Evolutionary conservation across 2,113 vertebrate species (phyloP), one percentile per base, ranked within the genome.

Genomic region (Corythornis vintsioides): DNA sequence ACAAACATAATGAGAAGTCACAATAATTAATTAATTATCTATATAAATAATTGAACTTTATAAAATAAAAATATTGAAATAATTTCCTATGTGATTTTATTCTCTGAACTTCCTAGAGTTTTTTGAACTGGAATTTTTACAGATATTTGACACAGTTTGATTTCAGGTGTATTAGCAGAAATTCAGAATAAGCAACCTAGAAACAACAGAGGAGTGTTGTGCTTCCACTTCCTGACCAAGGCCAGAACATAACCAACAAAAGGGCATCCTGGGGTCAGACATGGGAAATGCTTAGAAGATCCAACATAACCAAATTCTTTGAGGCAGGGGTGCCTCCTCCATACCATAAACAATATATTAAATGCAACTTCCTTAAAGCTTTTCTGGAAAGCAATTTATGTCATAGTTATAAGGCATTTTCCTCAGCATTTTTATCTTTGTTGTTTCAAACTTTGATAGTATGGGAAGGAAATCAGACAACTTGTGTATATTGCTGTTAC

Each of bases 391-490:
- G 87, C 84, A 77, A 73, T 94, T 93, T 92, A 73, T 88, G 84
- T 95, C 96, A 93, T 84, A 89, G 91, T 96, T 92, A 96, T 96
- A 97, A 56, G 96, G 96, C 97, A 97, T 97, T 98, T 98, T 97
- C 98, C 96, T 69, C 3, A 26, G 24, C 88, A 95, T 97, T 97
- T 97, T 96, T 97, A 96, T 97, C 97, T 97, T 97, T 98, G 97
- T 98, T 98, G 95, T 97, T 97, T 96, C 96, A 97, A 97, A 94
- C 96, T 97, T 95, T 94, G 92, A 93, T 92, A 95, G 92, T 67
- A 80, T 24, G 96, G 98, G 98, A 98, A 97, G 98, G 98, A 98
- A 98, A 97, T 96, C 91, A 95, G 97, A 97, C 96, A 97, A 97
- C 97, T 97, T 97, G 97, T 95, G 88, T 56, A 97, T 96, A 97